Evolutionary conservation across 2,113 vertebrate genomes (phyloP), one percentile per base, ranked within the genome.

Genomic region (Taxidea taxus): DNA sequence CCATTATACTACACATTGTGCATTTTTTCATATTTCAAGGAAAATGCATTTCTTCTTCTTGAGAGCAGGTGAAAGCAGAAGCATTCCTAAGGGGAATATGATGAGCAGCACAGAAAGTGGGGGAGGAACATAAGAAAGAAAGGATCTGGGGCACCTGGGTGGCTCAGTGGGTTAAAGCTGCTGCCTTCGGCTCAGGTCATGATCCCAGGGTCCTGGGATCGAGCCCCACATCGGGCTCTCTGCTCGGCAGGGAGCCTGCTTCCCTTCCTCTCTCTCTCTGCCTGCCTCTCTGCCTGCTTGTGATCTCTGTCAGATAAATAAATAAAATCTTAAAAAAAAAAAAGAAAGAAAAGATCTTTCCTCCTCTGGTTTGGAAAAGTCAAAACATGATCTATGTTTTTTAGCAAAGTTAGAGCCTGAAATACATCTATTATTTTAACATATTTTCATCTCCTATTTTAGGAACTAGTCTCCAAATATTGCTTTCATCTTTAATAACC

Each of bases 41-140:
- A 85, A 93, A 95, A 95, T 51, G 91, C 47, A 96, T 96, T 98
- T 85, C 74, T 96, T 80, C 68, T 96, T 98, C 96, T 94, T 60
- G 37, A 90, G 64, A 93, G 86, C 74, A 98, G 85, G 56, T 90
- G 91, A 96, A 97, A 97, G 66, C 4, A 95, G 62, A 82, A 90
- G 47, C 37, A 44, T 77, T 98, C 56, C 72, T 95, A 94, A 64
- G 12, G 80, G 70, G 95, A 95, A 62, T 83, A 51, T 49, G 44
- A 95, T 80, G 88, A 93, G 23, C 47, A 90, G 34, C 60, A 97
- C 7, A 83, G 75, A 90, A 75, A 85, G 66, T 72, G 20, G 23
- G 6, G 4, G 25, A 49, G 49, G 81, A 44, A 21, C 4, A 87
- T 51, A 85, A 70, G 23, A 78, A 85, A 37, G 16, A 60, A n/a